Base-by-base conservation (phyloP, 2,113 vertebrate genomes). In the Colaptes auratus region DNA sequence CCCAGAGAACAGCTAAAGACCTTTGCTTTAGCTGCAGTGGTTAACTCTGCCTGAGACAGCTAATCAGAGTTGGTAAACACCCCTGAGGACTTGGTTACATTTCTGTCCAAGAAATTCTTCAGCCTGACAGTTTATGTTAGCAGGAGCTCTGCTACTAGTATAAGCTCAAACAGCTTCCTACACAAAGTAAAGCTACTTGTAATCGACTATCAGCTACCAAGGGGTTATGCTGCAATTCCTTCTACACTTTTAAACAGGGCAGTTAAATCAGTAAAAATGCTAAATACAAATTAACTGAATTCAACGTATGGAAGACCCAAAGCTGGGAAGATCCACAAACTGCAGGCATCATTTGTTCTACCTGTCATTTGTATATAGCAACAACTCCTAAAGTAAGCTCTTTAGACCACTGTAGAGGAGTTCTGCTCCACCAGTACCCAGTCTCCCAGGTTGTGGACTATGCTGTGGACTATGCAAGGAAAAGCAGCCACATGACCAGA, bases 91-190 rank as follows among this genome's bases (percentile, higher is more conserved):
- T 82, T 75, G 44, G 76, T 65, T 84, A 90, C 27, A 58, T 56
- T 94, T 79, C 27, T 18, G 89, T 30, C 72, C 72, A 35, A 74
- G 63, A 90, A 95, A 81, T 60, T 81, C 83, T 92, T 81, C 50
- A 92, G 77, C 36, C 58, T 84, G 77, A 93, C 82, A 94, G 81
- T 89, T 96, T 92, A 82, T 59, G 72, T 61, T 69, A 92, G 74
- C 48, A 65, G 13, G 15, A 83, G 33, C 67, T 90, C 64, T 94
- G 75, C 87, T 73, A 91, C 8, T 16, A 10, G 50, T 82, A 0
- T n/a, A 81, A 92, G 18, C 70, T 85, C 82, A 88, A 91, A 70
- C 19, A 93, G 46, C 58, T 74, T 88, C 64, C 79, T 77, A 71
- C 91, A 66, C 52, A 73, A 88, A 85, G 44, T 35, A 89, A 86